Evolutionary conservation across 2,113 vertebrate genomes (phyloP).

Genomic region (Mormoops blainvillei): DNA sequence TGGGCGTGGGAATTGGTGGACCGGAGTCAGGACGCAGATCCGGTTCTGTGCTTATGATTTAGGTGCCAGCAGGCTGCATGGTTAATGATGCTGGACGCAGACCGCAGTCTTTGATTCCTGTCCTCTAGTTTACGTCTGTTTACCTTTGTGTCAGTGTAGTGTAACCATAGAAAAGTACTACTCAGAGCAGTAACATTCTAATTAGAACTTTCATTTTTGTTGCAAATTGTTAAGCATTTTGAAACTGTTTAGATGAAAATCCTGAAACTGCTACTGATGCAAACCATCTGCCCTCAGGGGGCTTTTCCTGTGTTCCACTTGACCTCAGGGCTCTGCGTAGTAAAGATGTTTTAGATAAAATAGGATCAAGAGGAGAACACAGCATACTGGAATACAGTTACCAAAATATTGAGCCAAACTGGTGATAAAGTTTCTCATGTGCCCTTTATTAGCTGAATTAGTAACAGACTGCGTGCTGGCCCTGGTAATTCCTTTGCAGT

Average conservation of each 20-base stretch:
- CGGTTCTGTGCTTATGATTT: background rate
- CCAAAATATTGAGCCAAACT: background rate
- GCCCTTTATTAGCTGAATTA: background rate
- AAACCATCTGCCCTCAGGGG: background rate
- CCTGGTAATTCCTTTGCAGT: background rate
- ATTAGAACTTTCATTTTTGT: background rate
- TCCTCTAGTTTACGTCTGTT: background rate
- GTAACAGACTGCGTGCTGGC: background rate
- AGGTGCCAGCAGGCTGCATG: background rate
- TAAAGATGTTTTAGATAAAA: background rate
- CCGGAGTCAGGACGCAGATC: accelerated
- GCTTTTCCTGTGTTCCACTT: background rate
- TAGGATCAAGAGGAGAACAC: background rate
- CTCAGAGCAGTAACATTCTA: background rate
- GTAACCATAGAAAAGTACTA: background rate
- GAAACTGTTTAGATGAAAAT: background rate
- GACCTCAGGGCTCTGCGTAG: background rate
- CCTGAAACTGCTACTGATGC: background rate
- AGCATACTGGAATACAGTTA: background rate
- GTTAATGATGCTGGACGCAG: background rate
- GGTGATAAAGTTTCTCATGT: background rate
- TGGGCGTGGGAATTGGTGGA: too few species aligned
- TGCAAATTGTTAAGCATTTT: background rate
- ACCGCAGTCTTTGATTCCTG: background rate
- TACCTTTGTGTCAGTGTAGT: too few species aligned